Evolutionary conservation across 92 coral and sea anemone genomes (phyloP).

Genomic region (Pocillopora grandis): DNA sequence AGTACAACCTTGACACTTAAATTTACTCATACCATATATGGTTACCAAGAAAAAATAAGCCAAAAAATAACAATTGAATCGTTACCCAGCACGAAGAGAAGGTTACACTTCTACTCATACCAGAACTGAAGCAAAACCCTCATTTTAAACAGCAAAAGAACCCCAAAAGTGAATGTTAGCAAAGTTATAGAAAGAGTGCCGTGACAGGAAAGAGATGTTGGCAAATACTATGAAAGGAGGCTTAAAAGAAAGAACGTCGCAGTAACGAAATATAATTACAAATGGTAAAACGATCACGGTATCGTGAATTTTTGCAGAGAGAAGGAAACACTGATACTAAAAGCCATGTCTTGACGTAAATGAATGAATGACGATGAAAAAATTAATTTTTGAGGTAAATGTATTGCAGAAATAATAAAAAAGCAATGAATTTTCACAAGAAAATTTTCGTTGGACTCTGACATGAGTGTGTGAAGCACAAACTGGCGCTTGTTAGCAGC

Average conservation of each 20-base stretch:
- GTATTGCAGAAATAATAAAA: neutral
- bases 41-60: neutral
- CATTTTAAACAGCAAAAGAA: slow-evolving; percentile 1
- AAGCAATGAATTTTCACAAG: neutral
- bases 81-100: neutral
- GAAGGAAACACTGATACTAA: too few species aligned
- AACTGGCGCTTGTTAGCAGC: neutral
- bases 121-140: slow-evolving; percentile 6
- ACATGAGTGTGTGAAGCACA: neutral
- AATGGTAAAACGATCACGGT: too few species aligned
- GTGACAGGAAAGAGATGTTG: too few species aligned
- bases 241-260: too few species aligned
- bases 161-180: neutral
- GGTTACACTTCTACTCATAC: slow-evolving; percentile 20
- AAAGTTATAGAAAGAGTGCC: neutral
- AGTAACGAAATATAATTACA: too few species aligned
- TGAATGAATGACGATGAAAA: too few species aligned
- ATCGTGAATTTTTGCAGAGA: too few species aligned
- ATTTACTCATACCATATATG: too few species aligned
- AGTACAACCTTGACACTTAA: neutral
- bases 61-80: neutral
- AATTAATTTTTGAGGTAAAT: neutral
- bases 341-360: too few species aligned
- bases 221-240: too few species aligned
- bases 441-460: neutral